These are phyloP conservation scores for Drosophila oshimai DNA, from an alignment of 1,140 invertebrate genomes.

Conservation along the genomic window DNA sequence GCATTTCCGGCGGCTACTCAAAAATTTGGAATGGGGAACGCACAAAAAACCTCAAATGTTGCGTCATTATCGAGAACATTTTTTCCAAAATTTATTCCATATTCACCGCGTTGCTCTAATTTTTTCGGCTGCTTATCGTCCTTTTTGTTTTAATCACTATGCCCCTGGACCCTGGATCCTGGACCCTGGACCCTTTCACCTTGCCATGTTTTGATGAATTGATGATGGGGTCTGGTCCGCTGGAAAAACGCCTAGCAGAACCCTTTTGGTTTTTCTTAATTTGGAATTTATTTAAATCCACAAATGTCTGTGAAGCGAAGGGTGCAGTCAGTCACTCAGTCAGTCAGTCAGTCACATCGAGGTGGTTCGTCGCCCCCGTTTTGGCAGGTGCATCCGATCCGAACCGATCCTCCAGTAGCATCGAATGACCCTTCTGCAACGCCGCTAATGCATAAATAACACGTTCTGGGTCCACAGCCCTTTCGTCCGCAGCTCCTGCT, in stretches of 20 bases:
- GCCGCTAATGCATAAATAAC: slow-evolving; percentile 75
- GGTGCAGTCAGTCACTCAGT: slow-evolving; percentile 27
- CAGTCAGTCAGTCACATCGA: slow-evolving; percentile 29
- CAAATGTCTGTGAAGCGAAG: slow-evolving; percentile 20
- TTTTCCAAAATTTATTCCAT: slow-evolving; percentile 75
- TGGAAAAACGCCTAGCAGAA: slow-evolving; percentile 41
- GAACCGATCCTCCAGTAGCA: slow-evolving; percentile 3
- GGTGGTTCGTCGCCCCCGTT: slow-evolving; percentile 62
- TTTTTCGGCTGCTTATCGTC: slow-evolving; percentile 77
- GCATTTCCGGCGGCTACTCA: slow-evolving; percentile 67
- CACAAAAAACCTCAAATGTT: slow-evolving; percentile 75
- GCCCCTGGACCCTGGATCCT: not conserved
- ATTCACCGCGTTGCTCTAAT: slow-evolving; percentile 79
- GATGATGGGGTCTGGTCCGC: slow-evolving; percentile 73
- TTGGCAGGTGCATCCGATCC: slow-evolving; percentile 60
- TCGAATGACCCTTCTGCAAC: slow-evolving; percentile 13
- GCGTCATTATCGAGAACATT: slow-evolving; percentile 71
- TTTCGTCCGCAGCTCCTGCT: slow-evolving; percentile 13
- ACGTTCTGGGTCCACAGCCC: slow-evolving; percentile 35
- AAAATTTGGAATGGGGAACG: not conserved
- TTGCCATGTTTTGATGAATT: slow-evolving; percentile 75
- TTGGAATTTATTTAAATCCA: slow-evolving; percentile 82
- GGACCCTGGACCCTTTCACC: slow-evolving; percentile 12
- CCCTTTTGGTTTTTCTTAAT: slow-evolving; percentile 72
- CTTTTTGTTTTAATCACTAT: slow-evolving; percentile 73